Percentiles rank a stretch among this genome's conserved stretches.
phyloP scores from a whole-genome alignment of 2,888 invertebrate genomes.

The Diarsia rubi region DNA sequence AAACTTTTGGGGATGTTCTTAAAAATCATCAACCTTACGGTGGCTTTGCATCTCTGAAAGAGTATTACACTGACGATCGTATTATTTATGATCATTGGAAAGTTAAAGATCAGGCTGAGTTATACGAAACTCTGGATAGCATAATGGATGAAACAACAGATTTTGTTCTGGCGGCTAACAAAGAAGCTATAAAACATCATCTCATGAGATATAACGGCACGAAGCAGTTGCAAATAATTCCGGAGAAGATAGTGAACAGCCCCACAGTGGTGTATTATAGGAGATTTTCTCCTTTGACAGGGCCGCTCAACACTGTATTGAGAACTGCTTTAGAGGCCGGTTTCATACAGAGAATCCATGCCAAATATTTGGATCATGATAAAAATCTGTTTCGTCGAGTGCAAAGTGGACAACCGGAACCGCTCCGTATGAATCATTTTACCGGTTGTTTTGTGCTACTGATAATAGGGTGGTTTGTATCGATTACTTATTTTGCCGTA shows the following conservation, averaged over 20 bases:
- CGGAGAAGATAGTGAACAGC: slow-evolving; percentile 78
- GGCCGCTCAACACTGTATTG: slow-evolving; percentile 70
- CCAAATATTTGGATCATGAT: slow-evolving; percentile 63
- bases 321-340: slow-evolving; percentile 75
- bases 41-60: slow-evolving; percentile 70
- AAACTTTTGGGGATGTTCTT: slow-evolving; percentile 72
- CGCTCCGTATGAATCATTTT: slow-evolving; percentile 72
- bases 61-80: slow-evolving; percentile 75
- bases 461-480: slow-evolving; percentile 72
- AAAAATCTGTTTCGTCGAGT: slow-evolving; percentile 60
- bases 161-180: slow-evolving; percentile 78
- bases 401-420: slow-evolving; percentile 27
- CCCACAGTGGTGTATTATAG: slow-evolving; percentile 79
- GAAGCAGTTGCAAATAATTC: slow-evolving; percentile 75
- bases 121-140: slow-evolving; percentile 65
- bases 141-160: slow-evolving; percentile 73
- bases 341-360: slow-evolving; percentile 70
- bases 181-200: slow-evolving; percentile 71
- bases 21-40: slow-evolving; percentile 70
- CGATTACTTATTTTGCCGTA: slow-evolving; percentile 73
- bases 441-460: slow-evolving; percentile 71
- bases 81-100: slow-evolving; percentile 75
- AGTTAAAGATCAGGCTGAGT: slow-evolving; percentile 57
- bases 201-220: slow-evolving; percentile 71
- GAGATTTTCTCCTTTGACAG: slow-evolving; percentile 73